Evolutionary conservation across 1,140 invertebrate genomes (phyloP).

Genomic region (Drosophila triauraria): DNA sequence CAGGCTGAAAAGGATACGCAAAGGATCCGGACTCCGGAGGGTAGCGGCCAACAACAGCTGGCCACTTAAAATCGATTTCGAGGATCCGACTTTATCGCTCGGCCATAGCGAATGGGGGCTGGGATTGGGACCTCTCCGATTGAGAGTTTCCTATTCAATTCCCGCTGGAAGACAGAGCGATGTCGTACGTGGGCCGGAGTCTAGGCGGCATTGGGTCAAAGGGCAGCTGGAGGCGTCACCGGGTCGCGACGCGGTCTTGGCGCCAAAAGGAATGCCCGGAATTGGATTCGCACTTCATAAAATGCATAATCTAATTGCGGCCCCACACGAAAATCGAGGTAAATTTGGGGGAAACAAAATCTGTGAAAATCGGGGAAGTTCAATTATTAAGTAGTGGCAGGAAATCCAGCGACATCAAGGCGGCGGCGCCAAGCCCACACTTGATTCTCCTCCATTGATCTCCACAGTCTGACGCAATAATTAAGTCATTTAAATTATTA

Average conservation of each 20-base stretch:
- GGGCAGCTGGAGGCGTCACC: slow-evolving; percentile 71
- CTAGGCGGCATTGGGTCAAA: slow-evolving; percentile 68
- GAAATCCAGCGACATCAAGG: slow-evolving; percentile 68
- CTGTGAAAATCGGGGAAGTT: slow-evolving; percentile 15
- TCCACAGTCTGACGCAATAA: slow-evolving; percentile 79
- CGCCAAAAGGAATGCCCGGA: slow-evolving; percentile 61
- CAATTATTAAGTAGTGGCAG: slow-evolving; percentile 48
- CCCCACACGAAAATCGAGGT: slow-evolving; percentile 17
- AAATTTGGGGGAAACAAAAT: not conserved
- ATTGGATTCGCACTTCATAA: slow-evolving; percentile 80
- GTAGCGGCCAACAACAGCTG: slow-evolving; percentile 57
- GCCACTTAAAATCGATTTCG: slow-evolving; percentile 72
- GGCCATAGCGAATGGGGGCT: slow-evolving; percentile 70
- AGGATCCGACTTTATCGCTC: slow-evolving; percentile 49
- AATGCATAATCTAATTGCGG: slow-evolving; percentile 67
- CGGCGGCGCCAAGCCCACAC: slow-evolving; percentile 56
- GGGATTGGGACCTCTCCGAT: slow-evolving; percentile 28
- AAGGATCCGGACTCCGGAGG: slow-evolving; percentile 5
- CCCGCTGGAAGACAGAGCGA: slow-evolving; percentile 51
- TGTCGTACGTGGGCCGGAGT: slow-evolving; percentile 59
- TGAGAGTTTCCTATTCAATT: slow-evolving; percentile 6
- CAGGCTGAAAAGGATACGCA: slow-evolving; percentile 9
- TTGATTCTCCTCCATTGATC: slow-evolving; percentile 60
- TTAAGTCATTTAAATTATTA: slow-evolving; percentile 83
- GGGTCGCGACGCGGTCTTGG: slow-evolving; percentile 62